Base-by-base conservation (phyloP, 2,888 invertebrate species). In the Bedellia somnulentella region DNA sequence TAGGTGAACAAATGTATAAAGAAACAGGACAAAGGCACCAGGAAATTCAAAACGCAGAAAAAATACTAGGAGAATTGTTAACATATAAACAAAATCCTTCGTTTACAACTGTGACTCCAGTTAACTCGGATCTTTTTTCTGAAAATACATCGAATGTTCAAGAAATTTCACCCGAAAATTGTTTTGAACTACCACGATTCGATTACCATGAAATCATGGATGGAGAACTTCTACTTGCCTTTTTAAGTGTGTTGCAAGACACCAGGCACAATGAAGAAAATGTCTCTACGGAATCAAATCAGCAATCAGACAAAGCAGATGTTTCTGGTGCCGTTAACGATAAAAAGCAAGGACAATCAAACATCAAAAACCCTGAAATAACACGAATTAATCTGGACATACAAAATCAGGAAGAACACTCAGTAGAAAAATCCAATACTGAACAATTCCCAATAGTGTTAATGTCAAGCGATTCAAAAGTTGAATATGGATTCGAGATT, bases 131-230 rank as follows among this genome's bases (percentile, higher is more conserved):
- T 15, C 33, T 28, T 32, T 24, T 11, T 4, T 30, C 30, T 24
- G 35, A 39, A 30, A 14, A 29, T 16, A n/a, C 27, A 25, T 5
- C 9, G 3, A 5, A 25, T n/a, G 24, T 18, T 23, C 16, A 27
- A 10, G 31, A 12, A 23, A 26, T 11, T 14, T 6, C 13, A 24
- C 17, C n/a, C 6, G 11, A 18, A 18, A 27, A n/a, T 17, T 24
- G 10, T 35, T 52, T 24, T 17, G 58, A 60, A 43, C 35, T 46
- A 3, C 54, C 55, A 18, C 42, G 44, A 23, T 55, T 44, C 36
- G 55, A 30, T 35, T 60, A 61, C 37, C 43, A 53, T 15, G 60
- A 62, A 33, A 25, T 60, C 15, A 40, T 24, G 30, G 60, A 62
- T 36, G 62, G 58, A 35, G 61, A 63, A 44, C 27, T 16, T n/a